These are phyloP conservation scores for Ptychobarbus kaznakovi DNA, from an alignment of 2,797 vertebrate genomes.

Conservation along the genomic window DNA sequence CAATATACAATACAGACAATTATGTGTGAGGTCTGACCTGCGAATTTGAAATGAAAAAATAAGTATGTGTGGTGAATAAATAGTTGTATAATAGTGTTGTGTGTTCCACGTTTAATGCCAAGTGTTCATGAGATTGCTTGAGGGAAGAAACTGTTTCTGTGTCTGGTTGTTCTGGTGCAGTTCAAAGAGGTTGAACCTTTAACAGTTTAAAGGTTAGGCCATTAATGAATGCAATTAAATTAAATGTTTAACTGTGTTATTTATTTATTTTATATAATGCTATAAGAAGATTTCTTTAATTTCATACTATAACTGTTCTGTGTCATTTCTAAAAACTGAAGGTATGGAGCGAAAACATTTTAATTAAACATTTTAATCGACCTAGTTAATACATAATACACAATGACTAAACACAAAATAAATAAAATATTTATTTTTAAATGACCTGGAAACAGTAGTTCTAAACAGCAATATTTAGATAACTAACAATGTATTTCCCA, in stretches of 20 bases:
- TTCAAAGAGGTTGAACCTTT: too few relatives aligned
- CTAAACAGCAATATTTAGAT: background rate
- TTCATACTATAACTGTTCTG: background rate
- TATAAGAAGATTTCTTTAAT: background rate
- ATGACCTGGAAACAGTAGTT: background rate
- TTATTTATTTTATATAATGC: background rate
- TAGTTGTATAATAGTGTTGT: too few relatives aligned
- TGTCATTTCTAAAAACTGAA: background rate
- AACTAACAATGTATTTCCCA: background rate
- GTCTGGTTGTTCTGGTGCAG: too few relatives aligned
- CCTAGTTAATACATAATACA: background rate
- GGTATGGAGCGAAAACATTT: background rate
- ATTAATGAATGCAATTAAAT: background rate
- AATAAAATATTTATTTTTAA: too few relatives aligned
- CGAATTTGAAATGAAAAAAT: too few relatives aligned
- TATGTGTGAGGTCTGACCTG: too few relatives aligned
- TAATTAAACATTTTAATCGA: background rate
- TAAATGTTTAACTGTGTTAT: background rate
- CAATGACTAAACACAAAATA: background rate
- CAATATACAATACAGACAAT: too few relatives aligned
- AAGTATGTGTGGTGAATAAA: too few relatives aligned
- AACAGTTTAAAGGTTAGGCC: too few relatives aligned
- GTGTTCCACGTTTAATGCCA: too few relatives aligned
- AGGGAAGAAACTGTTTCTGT: too few relatives aligned
- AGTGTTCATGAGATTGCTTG: too few relatives aligned